Evolutionary conservation across 2,888 invertebrate species (phyloP).

Genomic region (Rhamnusium bicolor): DNA sequence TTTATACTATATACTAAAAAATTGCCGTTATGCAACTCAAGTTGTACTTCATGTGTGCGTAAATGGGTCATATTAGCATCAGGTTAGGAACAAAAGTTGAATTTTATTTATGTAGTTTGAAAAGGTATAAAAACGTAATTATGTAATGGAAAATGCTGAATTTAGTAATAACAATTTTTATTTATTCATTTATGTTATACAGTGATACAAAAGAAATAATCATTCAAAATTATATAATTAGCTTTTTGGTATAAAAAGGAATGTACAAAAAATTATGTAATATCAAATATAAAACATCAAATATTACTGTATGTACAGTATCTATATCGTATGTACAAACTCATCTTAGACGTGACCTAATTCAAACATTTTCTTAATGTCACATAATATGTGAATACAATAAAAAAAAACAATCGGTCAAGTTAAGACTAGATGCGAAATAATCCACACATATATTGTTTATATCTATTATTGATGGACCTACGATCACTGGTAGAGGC

Average conservation of each 20-base stretch:
- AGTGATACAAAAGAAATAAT: neutral
- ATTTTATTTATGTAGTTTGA: neutral
- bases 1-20: neutral
- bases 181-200: neutral
- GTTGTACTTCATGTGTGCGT: neutral
- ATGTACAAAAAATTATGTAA: too few species aligned
- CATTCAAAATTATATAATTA: neutral
- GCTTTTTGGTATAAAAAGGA: too few species aligned
- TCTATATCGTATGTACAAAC: too few species aligned
- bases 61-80: neutral
- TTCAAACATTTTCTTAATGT: neutral
- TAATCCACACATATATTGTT: neutral
- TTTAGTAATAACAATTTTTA: neutral
- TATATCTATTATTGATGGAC: neutral
- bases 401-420: neutral
- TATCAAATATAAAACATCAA: neutral
- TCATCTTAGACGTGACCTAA: too few species aligned
- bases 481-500: neutral
- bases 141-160: neutral
- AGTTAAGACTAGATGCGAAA: neutral
- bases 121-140: neutral
- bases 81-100: neutral
- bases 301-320: neutral
- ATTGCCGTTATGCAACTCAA: neutral
- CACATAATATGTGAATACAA: neutral